Evolutionary conservation across 2,888 invertebrate genomes (phyloP), one percentile per base, ranked within the genome.

Genomic region (Hedya salicella): DNA sequence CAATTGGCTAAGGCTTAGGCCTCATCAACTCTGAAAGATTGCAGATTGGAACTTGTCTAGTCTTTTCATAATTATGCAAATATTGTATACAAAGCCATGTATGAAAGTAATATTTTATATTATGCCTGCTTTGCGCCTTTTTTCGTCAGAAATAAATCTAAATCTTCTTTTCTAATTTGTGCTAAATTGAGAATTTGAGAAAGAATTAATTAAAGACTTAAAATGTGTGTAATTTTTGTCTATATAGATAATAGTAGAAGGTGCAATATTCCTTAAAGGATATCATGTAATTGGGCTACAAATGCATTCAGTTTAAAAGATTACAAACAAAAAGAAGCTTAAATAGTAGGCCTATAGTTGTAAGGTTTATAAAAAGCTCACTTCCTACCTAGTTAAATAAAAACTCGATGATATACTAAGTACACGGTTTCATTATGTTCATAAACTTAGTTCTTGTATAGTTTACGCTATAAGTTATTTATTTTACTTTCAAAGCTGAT

Each of bases 401-500:
- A 48, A 44, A 59, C 46, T 48, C 32, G 49, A 56, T 42, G 49
- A 48, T 49, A 50, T 42, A 50, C 32, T 57, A 13, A 56, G 56
- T 57, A 57, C 57, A 46, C 56, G 19, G 40, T 21, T 50, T 57
- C 49, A 49, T 42, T 48, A 48, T 53, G 16, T 40, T 16, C 16
- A 39, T 39, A 25, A 16, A 65, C n/a, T 25, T 32, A 11, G 40
- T 48, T 39, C 14, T 36, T 57, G 44, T 57, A 57, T 32, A 46
- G 17, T 30, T 46, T 57, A 57, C 14, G 17, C 16, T 44, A 57
- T 57, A 57, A 57, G 57, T 57, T 46, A 57, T 57, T 57, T 57
- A 56, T 56, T 25, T 79, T 78, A 78, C 75, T 75, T 76, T 74
- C 70, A 74, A 59, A 63, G 52, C 46, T 67, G 67, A 69, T 74